Percentiles rank a stretch among this genome's conserved stretches.
These are phyloP conservation scores for Buathra laborator DNA, from an alignment of 2,888 invertebrate genomes.

Conservation along the genomic window DNA sequence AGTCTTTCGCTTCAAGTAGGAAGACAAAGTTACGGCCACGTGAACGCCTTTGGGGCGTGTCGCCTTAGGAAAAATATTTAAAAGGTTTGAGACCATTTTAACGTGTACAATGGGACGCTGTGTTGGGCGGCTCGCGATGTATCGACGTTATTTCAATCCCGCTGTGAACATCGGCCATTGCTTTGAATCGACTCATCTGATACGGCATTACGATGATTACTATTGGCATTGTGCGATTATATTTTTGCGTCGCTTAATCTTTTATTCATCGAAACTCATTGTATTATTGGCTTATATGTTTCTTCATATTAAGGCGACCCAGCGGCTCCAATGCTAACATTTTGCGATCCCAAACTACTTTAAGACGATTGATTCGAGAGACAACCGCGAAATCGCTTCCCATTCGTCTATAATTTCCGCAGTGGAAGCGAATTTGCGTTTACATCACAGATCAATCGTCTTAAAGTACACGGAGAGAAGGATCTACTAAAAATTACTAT, in stretches of 20 bases:
- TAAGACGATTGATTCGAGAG: no score
- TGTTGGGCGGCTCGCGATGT: conserved; percentile 35
- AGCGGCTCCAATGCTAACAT: no score
- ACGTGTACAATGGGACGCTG: conserved; percentile 16
- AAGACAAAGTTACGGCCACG: not conserved
- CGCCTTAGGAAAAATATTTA: conserved; percentile 23
- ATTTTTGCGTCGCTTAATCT: conserved; percentile 27
- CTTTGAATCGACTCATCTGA: conserved; percentile 45
- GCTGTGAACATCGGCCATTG: conserved; percentile 57
- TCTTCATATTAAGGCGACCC: no score
- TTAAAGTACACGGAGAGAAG: no score
- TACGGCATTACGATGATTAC: conserved; percentile 14
- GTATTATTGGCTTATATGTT: no score
- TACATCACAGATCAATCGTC: no score
- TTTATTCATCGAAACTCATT: not conserved
- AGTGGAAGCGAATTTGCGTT: no score
- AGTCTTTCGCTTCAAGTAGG: not conserved
- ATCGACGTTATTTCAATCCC: conserved; percentile 62
- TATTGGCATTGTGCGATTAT: conserved; percentile 27
- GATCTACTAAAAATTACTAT: no score
- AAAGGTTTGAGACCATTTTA: conserved; percentile 28
- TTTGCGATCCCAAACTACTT: no score
- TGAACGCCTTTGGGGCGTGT: conserved; percentile 19
- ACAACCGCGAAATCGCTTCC: no score
- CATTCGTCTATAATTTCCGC: no score